These are phyloP conservation scores for Aspidiotus rigidus DNA, from an alignment of 2,888 invertebrate genomes.

Conservation along the genomic window DNA sequence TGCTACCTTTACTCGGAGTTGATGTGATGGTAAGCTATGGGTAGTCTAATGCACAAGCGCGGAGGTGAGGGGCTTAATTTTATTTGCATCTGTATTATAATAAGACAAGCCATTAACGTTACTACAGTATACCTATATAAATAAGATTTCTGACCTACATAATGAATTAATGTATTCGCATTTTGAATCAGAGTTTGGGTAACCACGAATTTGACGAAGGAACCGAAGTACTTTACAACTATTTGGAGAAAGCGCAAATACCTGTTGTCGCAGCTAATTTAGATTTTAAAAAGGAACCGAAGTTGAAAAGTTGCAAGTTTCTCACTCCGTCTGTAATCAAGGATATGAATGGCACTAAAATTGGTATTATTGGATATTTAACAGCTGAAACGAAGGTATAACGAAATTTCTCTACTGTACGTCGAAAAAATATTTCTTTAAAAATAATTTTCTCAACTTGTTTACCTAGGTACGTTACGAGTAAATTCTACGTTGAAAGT, in stretches of 20 bases:
- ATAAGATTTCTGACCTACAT: no score
- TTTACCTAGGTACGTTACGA: no score
- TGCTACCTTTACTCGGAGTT: constrained; percentile 69
- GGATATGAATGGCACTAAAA: constrained; percentile 44
- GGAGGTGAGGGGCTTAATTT: no score
- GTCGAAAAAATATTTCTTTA: no score
- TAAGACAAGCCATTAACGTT: no score
- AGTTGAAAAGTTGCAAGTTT: background rate
- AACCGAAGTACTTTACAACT: background rate
- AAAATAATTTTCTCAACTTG: no score
- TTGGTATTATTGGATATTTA: constrained; percentile 79
- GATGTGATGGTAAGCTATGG: constrained; percentile 66
- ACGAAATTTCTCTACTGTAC: background rate
- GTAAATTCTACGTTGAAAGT: no score
- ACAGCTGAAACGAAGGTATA: constrained; percentile 64
- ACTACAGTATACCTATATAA: no score
- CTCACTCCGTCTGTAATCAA: constrained; percentile 14
- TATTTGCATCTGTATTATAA: no score
- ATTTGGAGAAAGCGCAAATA: background rate
- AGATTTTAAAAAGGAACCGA: background rate
- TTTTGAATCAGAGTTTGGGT: background rate
- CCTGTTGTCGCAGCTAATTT: background rate
- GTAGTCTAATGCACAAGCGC: no score
- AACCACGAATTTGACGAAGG: constrained; percentile 1
- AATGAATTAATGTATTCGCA: background rate